Base-by-base conservation (phyloP, 2,888 invertebrate genomes). In the Diaperis boleti region DNA sequence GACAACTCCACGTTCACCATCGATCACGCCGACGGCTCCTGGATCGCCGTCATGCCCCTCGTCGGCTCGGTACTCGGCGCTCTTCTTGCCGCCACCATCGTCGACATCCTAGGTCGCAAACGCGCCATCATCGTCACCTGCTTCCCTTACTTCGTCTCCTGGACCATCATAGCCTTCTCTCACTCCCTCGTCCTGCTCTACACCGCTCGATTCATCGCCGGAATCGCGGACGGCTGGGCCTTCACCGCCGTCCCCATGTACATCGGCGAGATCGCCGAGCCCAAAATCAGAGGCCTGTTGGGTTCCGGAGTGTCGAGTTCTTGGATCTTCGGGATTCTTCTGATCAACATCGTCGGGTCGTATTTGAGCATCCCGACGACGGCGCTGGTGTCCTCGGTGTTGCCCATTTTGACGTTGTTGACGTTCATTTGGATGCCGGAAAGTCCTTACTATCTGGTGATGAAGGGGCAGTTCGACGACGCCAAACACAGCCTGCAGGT, bases 81-180 rank as follows among this genome's bases (percentile, higher is more conserved):
- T 7, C 76, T 88, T 1, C 82, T 88, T 14, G 85, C 88, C 5
- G 89, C 88, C n/a, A 83, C 87, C 72, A 80, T 87, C 62, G 87
- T 90, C 45, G 89, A 90, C 76, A 82, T 84, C 64, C 83, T 88
- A 57, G 91, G 91, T 11, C 83, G 90, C 13, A 90, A 89, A 75
- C 83, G 83, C 6, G 86, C 87, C 15, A 83, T 89, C 13, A 82
- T 89, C 13, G 74, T 88, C 18, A 85, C 87, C 8, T 86, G 87
- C 0, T 71, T 88, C 4, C 88, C 89, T 0, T 85, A 88, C 71
- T 85, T 87, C 66, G 49, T 86, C 31, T 86, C 88, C 63, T 90
- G 89, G 89, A 75, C 88, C 26, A 79, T 89, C 69, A 84, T 89
- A 69, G 86, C 88, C 65, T 79, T 84, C 26, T 88, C 88, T 18